Percentiles rank a stretch among this genome's conserved stretches.
Conservation (phyloP, 2,888 invertebrate genomes). For the Abrostola tripartita region DNA sequence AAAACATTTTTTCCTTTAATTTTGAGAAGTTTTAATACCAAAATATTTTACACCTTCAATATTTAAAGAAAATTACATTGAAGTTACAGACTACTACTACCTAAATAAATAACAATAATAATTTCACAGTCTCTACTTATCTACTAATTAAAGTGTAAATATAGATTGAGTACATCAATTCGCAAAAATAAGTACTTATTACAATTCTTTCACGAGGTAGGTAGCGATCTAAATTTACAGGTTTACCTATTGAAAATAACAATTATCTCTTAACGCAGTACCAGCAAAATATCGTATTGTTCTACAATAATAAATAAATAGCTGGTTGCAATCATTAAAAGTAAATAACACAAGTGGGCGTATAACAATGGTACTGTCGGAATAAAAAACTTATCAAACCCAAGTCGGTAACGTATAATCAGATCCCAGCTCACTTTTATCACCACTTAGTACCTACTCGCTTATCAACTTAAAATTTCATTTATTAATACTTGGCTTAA, state of each 20-base stretch:
- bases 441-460: conserved; percentile 9
- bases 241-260: conserved; percentile 9
- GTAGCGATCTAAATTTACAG: conserved; percentile 15
- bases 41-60: conserved; percentile 14
- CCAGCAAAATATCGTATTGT: not conserved
- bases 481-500: conserved; percentile 8
- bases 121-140: conserved; percentile 16
- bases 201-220: conserved; percentile 27
- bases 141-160: conserved; percentile 4
- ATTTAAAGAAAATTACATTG: conserved; percentile 1
- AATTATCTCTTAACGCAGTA: not conserved
- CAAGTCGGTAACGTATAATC: conserved; percentile 31
- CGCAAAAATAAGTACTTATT: conserved; percentile 26
- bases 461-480: conserved; percentile 19
- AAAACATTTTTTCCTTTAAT: not conserved
- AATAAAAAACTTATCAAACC: conserved; percentile 9
- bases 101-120: conserved; percentile 21
- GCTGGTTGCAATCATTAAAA: conserved; percentile 3
- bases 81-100: conserved; percentile 6
- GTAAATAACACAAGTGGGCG: conserved; percentile 25
- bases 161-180: conserved; percentile 14
- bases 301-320: not conserved
- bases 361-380: conserved; percentile 2
- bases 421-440: conserved; percentile 40
- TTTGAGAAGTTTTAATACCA: conserved; percentile 9